Base-by-base conservation (phyloP, 2,888 invertebrate species). In the Tetanocera ferruginea region DNA sequence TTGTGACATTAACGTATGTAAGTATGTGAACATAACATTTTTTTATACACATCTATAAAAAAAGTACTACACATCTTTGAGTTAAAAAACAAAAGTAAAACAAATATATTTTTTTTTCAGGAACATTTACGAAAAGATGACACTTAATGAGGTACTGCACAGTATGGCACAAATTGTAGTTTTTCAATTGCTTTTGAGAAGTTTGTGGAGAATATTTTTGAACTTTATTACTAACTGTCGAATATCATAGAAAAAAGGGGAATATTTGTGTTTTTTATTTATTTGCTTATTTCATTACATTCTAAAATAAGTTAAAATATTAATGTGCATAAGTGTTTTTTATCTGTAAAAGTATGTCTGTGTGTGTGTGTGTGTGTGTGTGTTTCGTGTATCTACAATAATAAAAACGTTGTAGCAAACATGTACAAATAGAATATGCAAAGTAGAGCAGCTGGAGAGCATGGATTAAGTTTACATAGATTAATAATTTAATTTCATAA, bases 71-170 rank as follows among this genome's bases (percentile, higher is more conserved):
- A 43, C 43, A 43, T 43, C 43, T 43, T 43, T 43, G 43, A 43
- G 43, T 43, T 37, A 43, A 11, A 43, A 43, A 37, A 37, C 5
- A 37, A 37, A 37, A 37, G 5, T n/a, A n/a, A n/a, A n/a, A n/a
- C 5, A 37, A 43, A 43, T 14, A 43, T 14, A 19, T 28, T 6
- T 28, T 60, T 28, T 11, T 55, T 1, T 23, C 55, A 55, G 9
- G 19, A 28, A 43, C 43, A 60, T 25, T 28, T 60, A 60, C 57
- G 57, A 60, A 28, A n/a, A 23, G 57, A 23, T 23, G 55, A 28
- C 28, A 31, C 31, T n/a, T 62, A 77, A 84, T 84, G 88, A 90
- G 90, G 90, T 90, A 90, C 90, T 90, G 90, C 90, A 90, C 89
- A 89, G 89, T 89, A 89, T 89, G 89, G 88, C 89, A 89, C 88